phyloP scores from a whole-genome alignment of 1,140 invertebrate species.

The Theocolax elegans region DNA sequence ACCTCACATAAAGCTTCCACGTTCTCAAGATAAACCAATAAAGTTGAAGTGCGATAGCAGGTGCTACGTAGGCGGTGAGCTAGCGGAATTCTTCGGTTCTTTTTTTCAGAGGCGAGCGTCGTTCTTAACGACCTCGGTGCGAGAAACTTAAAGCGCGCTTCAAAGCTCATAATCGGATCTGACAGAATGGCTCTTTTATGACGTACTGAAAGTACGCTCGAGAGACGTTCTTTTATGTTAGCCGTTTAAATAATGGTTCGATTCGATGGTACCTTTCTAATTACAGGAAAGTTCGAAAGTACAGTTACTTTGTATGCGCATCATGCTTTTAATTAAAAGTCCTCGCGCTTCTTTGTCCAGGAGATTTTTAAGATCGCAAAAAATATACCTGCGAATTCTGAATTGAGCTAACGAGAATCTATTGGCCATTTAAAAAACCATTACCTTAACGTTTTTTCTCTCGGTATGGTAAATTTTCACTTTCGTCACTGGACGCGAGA shows the following conservation, averaged over 20 bases:
- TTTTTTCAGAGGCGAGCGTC: background rate
- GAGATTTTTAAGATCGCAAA: no score
- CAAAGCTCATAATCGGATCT: slow-evolving; percentile 16
- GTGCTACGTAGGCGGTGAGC: slow-evolving; percentile 66
- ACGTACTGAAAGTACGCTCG: slow-evolving; percentile 3
- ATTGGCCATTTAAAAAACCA: background rate
- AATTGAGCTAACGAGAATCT: slow-evolving; percentile 16
- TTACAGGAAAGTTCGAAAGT: slow-evolving; percentile 37
- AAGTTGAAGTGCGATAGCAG: slow-evolving; percentile 57
- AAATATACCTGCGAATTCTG: no score
- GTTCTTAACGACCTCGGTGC: slow-evolving; percentile 35
- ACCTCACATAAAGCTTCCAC: slow-evolving; percentile 47
- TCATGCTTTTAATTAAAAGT: slow-evolving; percentile 21
- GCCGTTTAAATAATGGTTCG: slow-evolving; percentile 46
- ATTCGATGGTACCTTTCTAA: slow-evolving; percentile 47
- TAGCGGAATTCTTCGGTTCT: slow-evolving; percentile 45
- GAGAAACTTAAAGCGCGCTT: slow-evolving; percentile 9
- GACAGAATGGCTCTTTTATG: slow-evolving; percentile 29
- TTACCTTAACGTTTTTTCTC: background rate
- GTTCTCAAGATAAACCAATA: slow-evolving; percentile 61
- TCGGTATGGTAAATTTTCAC: background rate
- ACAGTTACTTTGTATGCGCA: background rate
- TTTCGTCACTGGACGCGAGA: background rate
- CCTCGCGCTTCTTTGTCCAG: no score
- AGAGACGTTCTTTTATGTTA: background rate